phyloP scores from a whole-genome alignment of 2,888 invertebrate species.

The Diachrysia chrysitis region DNA sequence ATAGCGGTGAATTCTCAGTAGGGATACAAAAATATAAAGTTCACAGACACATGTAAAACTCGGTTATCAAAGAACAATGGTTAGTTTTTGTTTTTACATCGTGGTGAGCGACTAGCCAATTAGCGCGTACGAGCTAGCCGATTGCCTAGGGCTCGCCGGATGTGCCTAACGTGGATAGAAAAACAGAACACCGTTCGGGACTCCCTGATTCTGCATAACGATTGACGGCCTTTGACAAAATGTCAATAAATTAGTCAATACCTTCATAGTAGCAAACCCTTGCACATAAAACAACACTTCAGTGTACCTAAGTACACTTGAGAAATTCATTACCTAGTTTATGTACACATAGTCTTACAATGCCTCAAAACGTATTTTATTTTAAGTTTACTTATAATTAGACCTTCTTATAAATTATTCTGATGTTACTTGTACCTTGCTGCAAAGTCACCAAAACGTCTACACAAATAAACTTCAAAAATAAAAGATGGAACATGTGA shows the following conservation, averaged over 20 bases:
- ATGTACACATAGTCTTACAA: too few relatives aligned
- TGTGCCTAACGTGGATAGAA: background rate
- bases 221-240: background rate
- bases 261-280: too few relatives aligned
- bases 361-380: too few relatives aligned
- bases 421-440: background rate
- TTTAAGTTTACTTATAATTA: background rate
- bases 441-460: background rate
- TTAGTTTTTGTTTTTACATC: background rate
- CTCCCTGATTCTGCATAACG: background rate
- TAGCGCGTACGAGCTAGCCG: background rate
- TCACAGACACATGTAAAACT: background rate
- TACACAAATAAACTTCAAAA: background rate
- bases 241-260: too few relatives aligned
- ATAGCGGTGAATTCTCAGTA: constrained; percentile 8
- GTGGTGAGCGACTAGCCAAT: background rate
- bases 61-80: background rate
- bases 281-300: too few relatives aligned
- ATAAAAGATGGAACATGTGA: background rate
- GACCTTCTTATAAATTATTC: background rate
- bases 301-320: too few relatives aligned
- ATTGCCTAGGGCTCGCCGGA: background rate
- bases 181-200: background rate
- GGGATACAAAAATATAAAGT: background rate
- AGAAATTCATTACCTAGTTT: too few relatives aligned